Evolutionary conservation across 2,888 invertebrate genomes (phyloP), one percentile per base, ranked within the genome.

Genomic region (Drosophila emarginata): DNA sequence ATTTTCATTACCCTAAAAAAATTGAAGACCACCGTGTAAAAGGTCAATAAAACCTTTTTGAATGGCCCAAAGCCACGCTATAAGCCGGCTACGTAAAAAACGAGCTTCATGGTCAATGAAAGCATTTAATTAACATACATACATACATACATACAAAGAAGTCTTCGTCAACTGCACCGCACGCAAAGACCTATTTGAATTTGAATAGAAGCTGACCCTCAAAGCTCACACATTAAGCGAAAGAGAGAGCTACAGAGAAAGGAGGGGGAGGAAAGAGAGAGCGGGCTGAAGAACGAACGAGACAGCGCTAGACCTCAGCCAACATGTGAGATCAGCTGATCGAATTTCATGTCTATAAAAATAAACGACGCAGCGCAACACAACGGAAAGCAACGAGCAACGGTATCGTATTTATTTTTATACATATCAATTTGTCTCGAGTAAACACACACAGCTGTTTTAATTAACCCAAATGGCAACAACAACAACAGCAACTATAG

Each of bases 31-130:
- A 45, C 18, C 45, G 4, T 45, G 45, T 45, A 54, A 54, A 54
- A 54, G 54, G 54, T 54, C 54, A 54, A 54, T 54, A 54, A 32
- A 54, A 54, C 54, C 32, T 18, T n/a, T 54, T 54, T 54, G 36
- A 54, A 54, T 54, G 54, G 54, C 18, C 12, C 32, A 36, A 36
- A 54, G 54, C 36, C 54, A 54, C 36, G 54, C 54, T 36, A 54
- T 36, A 54, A 36, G 36, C 54, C 54, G 54, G 54, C 54, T 54
- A 32, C 54, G 14, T 54, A 18, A 15, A 40, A 56, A 74, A 52
- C 61, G 72, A 82, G 83, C 78, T 88, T 84, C 88, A 84, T 84
- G 83, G 83, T 84, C 88, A 84, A 86, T 78, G 87, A 83, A 88
- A 88, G 87, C 84, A 83, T 83, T 84, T 80, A 88, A 84, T 84